A percentile compares a stretch with the other conserved stretches of the same genome.
Evolutionary conservation across 1,140 invertebrate genomes (phyloP).

Genomic region (Chionoecetes opilio): DNA sequence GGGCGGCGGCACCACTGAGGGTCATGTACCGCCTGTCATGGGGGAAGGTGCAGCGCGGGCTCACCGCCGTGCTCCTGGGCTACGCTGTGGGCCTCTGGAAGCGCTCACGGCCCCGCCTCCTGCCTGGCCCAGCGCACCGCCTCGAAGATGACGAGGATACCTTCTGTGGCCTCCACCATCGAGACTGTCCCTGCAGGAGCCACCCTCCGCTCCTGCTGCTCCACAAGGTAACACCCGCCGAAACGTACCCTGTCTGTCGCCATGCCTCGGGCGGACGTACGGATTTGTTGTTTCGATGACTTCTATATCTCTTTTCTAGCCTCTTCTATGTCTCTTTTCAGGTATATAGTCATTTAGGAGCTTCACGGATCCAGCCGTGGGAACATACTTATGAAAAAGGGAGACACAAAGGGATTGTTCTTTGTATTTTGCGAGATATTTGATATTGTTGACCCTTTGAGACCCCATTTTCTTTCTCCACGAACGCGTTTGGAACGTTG

Average conservation of each 20-base stretch:
- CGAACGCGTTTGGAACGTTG: no score
- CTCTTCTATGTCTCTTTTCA: no score
- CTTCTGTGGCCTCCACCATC: slow-evolving; percentile 69
- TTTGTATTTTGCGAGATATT: no score
- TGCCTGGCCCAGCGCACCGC: slow-evolving; percentile 28
- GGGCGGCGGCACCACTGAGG: slow-evolving; percentile 8
- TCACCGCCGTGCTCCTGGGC: slow-evolving; percentile 57
- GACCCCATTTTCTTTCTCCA: no score
- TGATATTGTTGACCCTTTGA: no score
- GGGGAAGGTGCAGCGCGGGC: slow-evolving; percentile 66
- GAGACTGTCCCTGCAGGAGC: slow-evolving; percentile 51
- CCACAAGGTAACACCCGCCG: slow-evolving; percentile 49
- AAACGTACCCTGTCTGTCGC: not conserved
- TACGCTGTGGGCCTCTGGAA: slow-evolving; percentile 68
- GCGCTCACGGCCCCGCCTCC: slow-evolving; percentile 61
- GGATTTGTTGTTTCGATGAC: not conserved
- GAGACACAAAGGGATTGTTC: no score
- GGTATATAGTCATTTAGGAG: no score
- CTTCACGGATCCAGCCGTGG: no score
- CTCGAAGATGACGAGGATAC: slow-evolving; percentile 65
- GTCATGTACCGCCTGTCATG: slow-evolving; percentile 67
- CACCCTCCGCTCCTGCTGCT: slow-evolving; percentile 8
- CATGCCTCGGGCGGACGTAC: not conserved
- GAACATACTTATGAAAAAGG: no score
- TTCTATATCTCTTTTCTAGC: no score